Base-by-base conservation (phyloP, 35 echinoderm and acorn worm species). In the Holothuria glaberrima region DNA sequence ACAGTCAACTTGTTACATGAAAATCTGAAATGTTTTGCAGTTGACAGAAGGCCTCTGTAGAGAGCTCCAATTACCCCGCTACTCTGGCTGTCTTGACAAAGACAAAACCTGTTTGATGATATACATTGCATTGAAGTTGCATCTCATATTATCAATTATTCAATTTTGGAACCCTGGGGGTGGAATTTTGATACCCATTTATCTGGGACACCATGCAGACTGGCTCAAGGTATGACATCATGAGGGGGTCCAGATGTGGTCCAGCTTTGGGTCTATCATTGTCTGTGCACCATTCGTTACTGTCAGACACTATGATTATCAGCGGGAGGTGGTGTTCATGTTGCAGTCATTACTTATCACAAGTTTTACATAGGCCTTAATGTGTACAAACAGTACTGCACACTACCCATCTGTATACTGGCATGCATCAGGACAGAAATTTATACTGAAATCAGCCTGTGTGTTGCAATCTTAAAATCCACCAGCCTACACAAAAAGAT, bases 171-270 rank as follows among this genome's bases (percentile, higher is more conserved):
- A 73, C 21, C 41, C 50, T 48, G 29, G 74, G 74, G 20, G 50
- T 48, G 26, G 74, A 78, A 78, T 78, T 78, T 78, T 78, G 50
- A 78, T 78, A 78, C 44, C 72, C 74, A 78, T 41, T 78, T 78
- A 78, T 78, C 74, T 78, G 36, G 50, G 74, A 78, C 74, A 78
- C 74, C 74, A 78, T 78, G 74, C 74, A 78, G 74, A 78, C 74
- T 48, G 50, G 19, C 44, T 48, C 74, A 41, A 78, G 50, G 74
- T 22, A 78, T 41, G 35, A 48, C 50, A 41, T 75, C 46, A 78
- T 41, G 74, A 78, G 74, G 74, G 44, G 74, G 74, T 48, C 41
- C 74, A 48, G 41, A 48, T 50, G 36, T 48, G 36, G 74, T 24
- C 74, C 74, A 48, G 41, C 19, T 48, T 78, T 78, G n/a, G 20